Evolutionary conservation across 1,140 invertebrate species (phyloP).

Genomic region (Nomia melanderi): DNA sequence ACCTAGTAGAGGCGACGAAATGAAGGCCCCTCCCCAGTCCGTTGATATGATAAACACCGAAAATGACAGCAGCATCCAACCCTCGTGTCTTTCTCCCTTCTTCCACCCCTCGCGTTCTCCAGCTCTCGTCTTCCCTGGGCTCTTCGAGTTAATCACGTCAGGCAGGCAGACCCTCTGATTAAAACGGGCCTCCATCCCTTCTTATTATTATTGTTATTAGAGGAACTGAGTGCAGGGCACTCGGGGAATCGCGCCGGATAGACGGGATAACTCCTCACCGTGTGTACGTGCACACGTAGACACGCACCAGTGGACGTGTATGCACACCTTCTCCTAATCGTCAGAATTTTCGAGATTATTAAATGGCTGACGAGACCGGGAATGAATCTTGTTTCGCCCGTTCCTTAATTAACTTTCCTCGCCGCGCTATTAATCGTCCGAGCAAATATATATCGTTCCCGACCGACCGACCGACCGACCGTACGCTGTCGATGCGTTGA

Average conservation of each 20-base stretch:
- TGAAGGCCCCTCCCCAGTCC: constrained; percentile 33
- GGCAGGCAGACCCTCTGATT: constrained; percentile 68
- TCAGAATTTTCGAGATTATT: constrained; percentile 67
- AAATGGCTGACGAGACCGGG: constrained; percentile 57
- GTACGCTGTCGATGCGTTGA: background rate
- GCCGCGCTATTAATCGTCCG: constrained; percentile 44
- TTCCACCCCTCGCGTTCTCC: background rate
- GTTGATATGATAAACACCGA: constrained; percentile 71
- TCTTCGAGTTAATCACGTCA: constrained; percentile 71
- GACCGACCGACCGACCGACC: background rate
- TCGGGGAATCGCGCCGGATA: constrained; percentile 48
- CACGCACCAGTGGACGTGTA: background rate
- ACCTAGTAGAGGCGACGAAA: constrained; percentile 38
- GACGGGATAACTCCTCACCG: constrained; percentile 16
- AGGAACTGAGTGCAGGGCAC: constrained; percentile 57
- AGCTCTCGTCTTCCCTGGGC: constrained; percentile 23
- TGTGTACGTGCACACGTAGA: constrained; percentile 1
- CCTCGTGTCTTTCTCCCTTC: constrained; percentile 14
- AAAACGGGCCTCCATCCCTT: constrained; percentile 66
- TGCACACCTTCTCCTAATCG: constrained; percentile 26
- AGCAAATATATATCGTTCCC: constrained; percentile 5
- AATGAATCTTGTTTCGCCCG: constrained; percentile 48
- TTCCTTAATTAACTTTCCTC: constrained; percentile 62
- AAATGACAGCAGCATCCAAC: constrained; percentile 63
- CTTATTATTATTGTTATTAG: constrained; percentile 71